phyloP scores from a whole-genome alignment of 2,797 vertebrate genomes.

The Avahi laniger region DNA sequence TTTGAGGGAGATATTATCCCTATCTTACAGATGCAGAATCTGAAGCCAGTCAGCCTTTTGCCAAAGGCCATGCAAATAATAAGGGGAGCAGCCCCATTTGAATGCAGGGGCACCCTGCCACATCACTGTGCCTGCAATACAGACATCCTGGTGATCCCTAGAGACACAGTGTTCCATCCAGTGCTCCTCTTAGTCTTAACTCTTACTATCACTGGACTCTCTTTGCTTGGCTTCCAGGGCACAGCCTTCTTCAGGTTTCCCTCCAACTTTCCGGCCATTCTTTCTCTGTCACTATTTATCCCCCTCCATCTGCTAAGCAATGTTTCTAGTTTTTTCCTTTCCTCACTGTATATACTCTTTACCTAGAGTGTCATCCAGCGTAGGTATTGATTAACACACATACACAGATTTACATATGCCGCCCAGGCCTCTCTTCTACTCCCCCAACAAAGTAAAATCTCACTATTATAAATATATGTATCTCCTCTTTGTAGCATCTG shows the following conservation, averaged over 20 bases:
- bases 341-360: neutral
- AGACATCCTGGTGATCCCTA: neutral
- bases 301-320: neutral
- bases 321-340: conserved; percentile 40
- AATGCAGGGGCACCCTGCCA: neutral
- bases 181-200: neutral
- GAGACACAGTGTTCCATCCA: neutral
- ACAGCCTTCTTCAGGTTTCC: neutral
- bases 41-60: neutral
- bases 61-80: neutral
- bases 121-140: neutral
- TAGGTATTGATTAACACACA: neutral
- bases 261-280: neutral
- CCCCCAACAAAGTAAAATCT: neutral
- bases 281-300: neutral
- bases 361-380: neutral
- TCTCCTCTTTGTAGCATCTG: neutral
- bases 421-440: neutral
- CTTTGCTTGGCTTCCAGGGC: neutral
- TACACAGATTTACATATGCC: neutral
- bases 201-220: neutral
- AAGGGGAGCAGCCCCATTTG: neutral
- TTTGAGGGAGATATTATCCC: neutral
- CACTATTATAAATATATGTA: neutral
- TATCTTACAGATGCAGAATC: neutral